Evolutionary conservation across 2,888 invertebrate species (phyloP), one percentile per base, ranked within the genome.

Genomic region (Clitarchus hookeri): DNA sequence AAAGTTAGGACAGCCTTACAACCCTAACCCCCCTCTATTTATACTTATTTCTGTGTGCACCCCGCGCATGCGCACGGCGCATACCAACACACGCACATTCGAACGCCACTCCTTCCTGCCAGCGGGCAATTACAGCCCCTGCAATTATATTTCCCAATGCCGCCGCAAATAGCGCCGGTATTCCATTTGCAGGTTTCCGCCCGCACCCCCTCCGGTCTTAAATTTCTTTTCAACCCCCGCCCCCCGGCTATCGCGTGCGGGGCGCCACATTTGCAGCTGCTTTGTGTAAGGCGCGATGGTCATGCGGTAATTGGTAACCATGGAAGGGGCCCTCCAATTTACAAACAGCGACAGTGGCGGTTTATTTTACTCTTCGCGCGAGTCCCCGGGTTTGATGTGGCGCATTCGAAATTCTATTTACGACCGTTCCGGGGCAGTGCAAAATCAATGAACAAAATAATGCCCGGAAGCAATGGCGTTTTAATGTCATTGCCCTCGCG

Each of bases 391-490:
- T 65, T 65, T 65, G 23, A 65, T n/a, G 65, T 65, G 65, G n/a
- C n/a, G 65, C 19, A n/a, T 65, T 65, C 65, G 65, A n/a, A n/a
- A 65, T 65, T 65, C 65, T 65, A 65, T 65, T 36, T 65, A 65
- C 65, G 65, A 9, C 65, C n/a, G 8, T 8, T 2, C 13, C 53
- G 53, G 0, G 65, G 23, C 65, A 16, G 23, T 16, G 65, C 16
- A 6, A 65, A 65, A 65, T 65, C 6, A 8, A 48, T 48, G 48
- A 48, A 48, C 48, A 16, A 48, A 48, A 48, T 48, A 48, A 48
- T 48, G 48, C 48, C 48, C 16, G 3, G 48, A 36, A 16, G 48
- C 48, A 48, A 48, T 48, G 48, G 48, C 11, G 48, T 48, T 48
- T 48, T 48, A 48, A 48, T 48, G 48, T 48, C 4, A 48, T 48